Base-by-base conservation (phyloP, 2,888 invertebrate species). In the Thecocarcelia acutangulata region DNA sequence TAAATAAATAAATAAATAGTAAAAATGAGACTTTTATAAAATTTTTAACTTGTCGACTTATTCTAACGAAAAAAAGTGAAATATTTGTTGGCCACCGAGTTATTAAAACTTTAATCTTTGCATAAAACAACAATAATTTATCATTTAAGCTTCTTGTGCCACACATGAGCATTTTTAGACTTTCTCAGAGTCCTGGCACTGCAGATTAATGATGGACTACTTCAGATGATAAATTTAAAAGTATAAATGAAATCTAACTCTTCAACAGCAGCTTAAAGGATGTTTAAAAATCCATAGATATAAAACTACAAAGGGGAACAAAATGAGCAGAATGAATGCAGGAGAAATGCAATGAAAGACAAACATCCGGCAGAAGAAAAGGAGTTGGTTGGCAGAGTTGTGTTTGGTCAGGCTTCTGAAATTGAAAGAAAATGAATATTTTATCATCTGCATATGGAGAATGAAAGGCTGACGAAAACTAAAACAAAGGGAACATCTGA, bases 261-360 rank as follows among this genome's bases (percentile, higher is more conserved):
- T 77, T 68, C 68, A 77, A 68, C 81, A 77, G 54, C 28, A 44
- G 68, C 68, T 77, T 76, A 70, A 76, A 76, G 76, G 72, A 76
- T 73, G 42, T 68, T 72, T 33, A 15, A 19, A 59, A 70, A 37
- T 12, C 66, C 13, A 70, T 21, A 40, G 12, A 48, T 52, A 68
- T 19, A 13, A 24, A 40, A 21, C 8, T 37, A 24, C 21, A 69
- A 58, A 40, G 24, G 28, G 59, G 59, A 68, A 37, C 4, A 13
- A 56, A 59, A 52, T 8, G n/a, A 52, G 59, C 21, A 11, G 15
- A 3, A 4, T 46, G 44, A n/a, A 63, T 74, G 69, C 12, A 37
- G 3, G 1, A 79, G 54, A 75, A 59, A 44, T 64, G 50, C 44
- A 79, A 63, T 73, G 15, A 68, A 66, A 56, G 6, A 24, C 11